These are phyloP conservation scores for Leucania comma DNA, from an alignment of 2,888 invertebrate species.

Conservation along the genomic window DNA sequence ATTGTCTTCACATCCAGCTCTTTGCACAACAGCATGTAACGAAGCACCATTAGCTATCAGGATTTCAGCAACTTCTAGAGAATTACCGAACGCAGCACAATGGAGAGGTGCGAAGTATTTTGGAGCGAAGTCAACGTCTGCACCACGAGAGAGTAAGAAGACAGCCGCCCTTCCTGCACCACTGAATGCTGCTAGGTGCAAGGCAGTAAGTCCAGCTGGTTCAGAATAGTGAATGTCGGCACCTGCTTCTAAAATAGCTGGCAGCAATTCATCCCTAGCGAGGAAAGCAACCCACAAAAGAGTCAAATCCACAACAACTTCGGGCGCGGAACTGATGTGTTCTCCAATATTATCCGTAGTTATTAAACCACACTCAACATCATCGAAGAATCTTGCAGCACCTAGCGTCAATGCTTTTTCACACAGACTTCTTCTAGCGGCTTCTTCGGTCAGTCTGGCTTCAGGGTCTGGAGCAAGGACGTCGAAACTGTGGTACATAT, in stretches of 20 bases:
- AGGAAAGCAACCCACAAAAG: slow-evolving; percentile 94
- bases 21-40: slow-evolving; percentile 92
- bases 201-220: slow-evolving; percentile 93
- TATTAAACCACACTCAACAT: slow-evolving; percentile 93
- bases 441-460: slow-evolving; percentile 93
- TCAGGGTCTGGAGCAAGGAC: slow-evolving; percentile 92
- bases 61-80: slow-evolving; percentile 94
- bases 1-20: slow-evolving; percentile 93
- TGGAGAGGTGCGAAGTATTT: slow-evolving; percentile 96
- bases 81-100: slow-evolving; percentile 97
- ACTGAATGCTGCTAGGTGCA: slow-evolving; percentile 95
- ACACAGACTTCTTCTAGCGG: slow-evolving; percentile 92
- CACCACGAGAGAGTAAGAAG: slow-evolving; percentile 93
- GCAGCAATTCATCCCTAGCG: slow-evolving; percentile 93
- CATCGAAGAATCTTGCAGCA: slow-evolving; percentile 93
- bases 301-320: slow-evolving; percentile 93
- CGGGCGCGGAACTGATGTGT: slow-evolving; percentile 91
- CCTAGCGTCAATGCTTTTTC: slow-evolving; percentile 93
- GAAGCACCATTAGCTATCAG: slow-evolving; percentile 93
- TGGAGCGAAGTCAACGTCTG: slow-evolving; percentile 92
- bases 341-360: slow-evolving; percentile 91
- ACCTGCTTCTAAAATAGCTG: slow-evolving; percentile 92
- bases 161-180: slow-evolving; percentile 93
- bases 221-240: slow-evolving; percentile 94
- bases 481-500: slow-evolving; percentile 95